Percentiles rank a stretch among this genome's conserved stretches.
Conservation (phyloP, 2,113 vertebrate species). For the Megaceryle maxima region DNA sequence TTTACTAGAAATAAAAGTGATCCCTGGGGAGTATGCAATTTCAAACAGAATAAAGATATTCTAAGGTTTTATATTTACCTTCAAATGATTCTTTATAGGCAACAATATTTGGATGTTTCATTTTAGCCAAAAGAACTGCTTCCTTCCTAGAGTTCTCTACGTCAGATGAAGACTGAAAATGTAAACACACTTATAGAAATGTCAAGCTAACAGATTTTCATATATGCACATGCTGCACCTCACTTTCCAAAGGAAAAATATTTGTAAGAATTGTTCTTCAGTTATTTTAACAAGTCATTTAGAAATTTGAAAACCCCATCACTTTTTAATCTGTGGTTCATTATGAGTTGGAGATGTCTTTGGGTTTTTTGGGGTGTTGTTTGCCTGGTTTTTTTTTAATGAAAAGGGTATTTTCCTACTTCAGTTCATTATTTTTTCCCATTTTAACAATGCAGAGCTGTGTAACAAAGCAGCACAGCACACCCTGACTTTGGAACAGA, state of each 20-base stretch:
- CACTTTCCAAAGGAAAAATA: neutral
- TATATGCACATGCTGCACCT: neutral
- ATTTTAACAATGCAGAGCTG: neutral
- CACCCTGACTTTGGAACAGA: neutral
- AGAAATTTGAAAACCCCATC: neutral
- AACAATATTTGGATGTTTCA: slow-evolving; percentile 91
- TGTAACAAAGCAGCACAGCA: neutral
- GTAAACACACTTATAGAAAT: neutral
- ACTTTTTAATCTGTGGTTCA: neutral
- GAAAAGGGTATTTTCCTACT: neutral
- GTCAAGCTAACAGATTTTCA: neutral
- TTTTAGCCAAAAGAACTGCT: slow-evolving; percentile 86
- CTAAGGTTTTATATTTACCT: slow-evolving; percentile 70
- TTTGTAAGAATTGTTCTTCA: neutral
- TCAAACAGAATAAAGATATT: neutral
- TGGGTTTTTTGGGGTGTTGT: accelerated
- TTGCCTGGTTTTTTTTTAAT: neutral
- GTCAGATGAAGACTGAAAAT: slow-evolving; percentile 77
- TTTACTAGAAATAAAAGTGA: neutral
- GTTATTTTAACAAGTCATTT: neutral
- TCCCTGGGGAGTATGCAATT: neutral
- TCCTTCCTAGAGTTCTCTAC: slow-evolving; percentile 80
- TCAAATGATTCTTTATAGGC: slow-evolving; percentile 89
- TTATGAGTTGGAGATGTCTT: neutral
- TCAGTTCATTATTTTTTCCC: neutral